These are phyloP conservation scores for Ranitomeya imitator DNA, from an alignment of 2,113 vertebrate genomes.

Conservation along the genomic window DNA sequence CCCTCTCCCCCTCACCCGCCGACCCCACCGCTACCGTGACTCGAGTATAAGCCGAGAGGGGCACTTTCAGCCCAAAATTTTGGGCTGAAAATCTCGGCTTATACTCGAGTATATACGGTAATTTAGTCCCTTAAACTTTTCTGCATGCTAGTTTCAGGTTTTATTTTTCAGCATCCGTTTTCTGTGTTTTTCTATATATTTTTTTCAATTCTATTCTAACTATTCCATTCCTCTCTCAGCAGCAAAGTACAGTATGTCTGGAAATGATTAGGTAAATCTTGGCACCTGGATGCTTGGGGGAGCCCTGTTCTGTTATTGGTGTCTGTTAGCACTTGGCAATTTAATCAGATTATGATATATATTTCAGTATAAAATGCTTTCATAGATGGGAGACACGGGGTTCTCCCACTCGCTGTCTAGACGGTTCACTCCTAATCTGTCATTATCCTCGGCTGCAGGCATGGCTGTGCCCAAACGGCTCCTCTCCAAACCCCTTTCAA, in stretches of 20 bases:
- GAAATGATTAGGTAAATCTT: not conserved
- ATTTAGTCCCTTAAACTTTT: no score
- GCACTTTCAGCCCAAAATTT: no score
- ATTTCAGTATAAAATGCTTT: not conserved
- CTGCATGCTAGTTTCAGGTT: no score
- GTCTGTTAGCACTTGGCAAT: not conserved
- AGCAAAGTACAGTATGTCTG: not conserved
- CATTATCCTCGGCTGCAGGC: constrained; percentile 35
- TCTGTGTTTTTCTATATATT: not conserved
- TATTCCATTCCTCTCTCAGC: not conserved
- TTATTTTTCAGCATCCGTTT: not conserved
- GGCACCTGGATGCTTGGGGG: not conserved
- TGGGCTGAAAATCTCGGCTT: no score
- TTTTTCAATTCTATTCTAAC: not conserved
- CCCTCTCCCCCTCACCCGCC: no score
- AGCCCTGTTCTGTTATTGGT: not conserved
- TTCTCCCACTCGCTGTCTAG: constrained; percentile 26
- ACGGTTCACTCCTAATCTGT: constrained; percentile 38
- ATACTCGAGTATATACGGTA: no score
- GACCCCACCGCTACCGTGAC: no score
- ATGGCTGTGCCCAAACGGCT: constrained; percentile 18
- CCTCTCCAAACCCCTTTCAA: constrained; percentile 28
- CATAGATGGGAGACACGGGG: not conserved
- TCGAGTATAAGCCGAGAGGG: no score
- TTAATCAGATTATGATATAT: not conserved